These are phyloP conservation scores for Chaetorhynchus papuensis DNA, from an alignment of 2,113 vertebrate species.

Conservation along the genomic window DNA sequence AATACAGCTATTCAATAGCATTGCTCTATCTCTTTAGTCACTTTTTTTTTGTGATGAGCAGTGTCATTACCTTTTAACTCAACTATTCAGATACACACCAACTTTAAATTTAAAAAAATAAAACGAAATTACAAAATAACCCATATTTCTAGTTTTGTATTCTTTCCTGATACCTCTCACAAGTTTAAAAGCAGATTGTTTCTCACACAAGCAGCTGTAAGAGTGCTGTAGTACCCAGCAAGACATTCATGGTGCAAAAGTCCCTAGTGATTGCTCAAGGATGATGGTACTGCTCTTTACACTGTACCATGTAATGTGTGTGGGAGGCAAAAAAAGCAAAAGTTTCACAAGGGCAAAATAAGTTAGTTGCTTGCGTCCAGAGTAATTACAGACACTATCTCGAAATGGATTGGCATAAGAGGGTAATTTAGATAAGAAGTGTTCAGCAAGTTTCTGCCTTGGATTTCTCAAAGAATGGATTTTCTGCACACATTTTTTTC, in stretches of 20 bases:
- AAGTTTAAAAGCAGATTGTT: not conserved
- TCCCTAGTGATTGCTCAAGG: not conserved
- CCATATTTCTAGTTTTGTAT: not conserved
- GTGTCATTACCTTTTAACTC: not conserved
- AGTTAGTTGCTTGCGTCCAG: not conserved
- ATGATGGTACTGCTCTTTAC: not conserved
- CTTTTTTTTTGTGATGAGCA: not conserved
- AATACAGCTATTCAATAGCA: not conserved
- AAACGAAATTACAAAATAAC: not conserved
- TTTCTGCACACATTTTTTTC: not conserved
- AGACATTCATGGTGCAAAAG: not conserved
- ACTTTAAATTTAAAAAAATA: not conserved
- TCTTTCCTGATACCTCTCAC: not conserved
- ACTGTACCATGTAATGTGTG: not conserved
- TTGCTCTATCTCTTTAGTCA: not conserved
- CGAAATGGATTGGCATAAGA: not conserved
- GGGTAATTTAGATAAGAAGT: not conserved
- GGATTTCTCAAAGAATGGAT: not conserved
- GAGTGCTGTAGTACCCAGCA: not conserved
- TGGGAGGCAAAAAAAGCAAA: not conserved
- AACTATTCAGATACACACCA: not conserved
- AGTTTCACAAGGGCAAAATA: not conserved
- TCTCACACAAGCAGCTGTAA: not conserved
- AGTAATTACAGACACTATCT: not conserved
- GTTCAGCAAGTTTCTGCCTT: not conserved